Base-by-base conservation (phyloP, 2,113 vertebrate species). In the Paratilapia polleni region DNA sequence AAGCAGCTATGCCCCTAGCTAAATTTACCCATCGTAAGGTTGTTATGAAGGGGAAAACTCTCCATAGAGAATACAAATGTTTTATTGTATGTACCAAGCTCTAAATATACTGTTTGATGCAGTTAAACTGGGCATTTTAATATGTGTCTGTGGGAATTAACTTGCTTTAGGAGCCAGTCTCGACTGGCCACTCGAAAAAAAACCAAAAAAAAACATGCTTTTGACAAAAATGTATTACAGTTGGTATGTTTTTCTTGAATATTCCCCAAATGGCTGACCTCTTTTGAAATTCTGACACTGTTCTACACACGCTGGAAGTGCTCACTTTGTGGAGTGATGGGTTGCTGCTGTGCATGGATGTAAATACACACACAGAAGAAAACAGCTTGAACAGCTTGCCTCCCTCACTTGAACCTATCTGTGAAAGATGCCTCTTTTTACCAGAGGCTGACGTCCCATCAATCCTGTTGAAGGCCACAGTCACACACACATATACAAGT, bases 381-480 rank as follows among this genome's bases (percentile, higher is more conserved):
- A 43, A 54, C 22, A 59, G 15, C 77, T 24, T 20, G 13, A 60
- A 47, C 36, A 68, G 66, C 19, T 43, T 4, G 22, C n/a, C 41
- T 79, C 19, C 78, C n/a, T 90, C 58, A 52, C 77, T 87, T 82
- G 31, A 83, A 75, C 60, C 78, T 24, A 7, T 36, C 26, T 10
- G 14, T 47, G 77, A 86, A 58, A 38, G n/a, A 38, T 57, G 26
- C n/a, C 10, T 38, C 70, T 77, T 86, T 81, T 77, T 28, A 73
- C 58, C 52, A 62, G 57, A 70, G 31, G 11, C 75, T 3, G 31
- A 70, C 64, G 47, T 78, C 83, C 82, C 78, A 87, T 92, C 84
- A 88, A 82, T 94, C 89, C 57, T n/a, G 38, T 82, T 82, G 79
- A 91, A 93, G 62, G 84, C 91, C 90, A 91, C 85, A 26, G 77